phyloP scores from a whole-genome alignment of 1,140 invertebrate genomes.

The Plectus sambesii region DNA sequence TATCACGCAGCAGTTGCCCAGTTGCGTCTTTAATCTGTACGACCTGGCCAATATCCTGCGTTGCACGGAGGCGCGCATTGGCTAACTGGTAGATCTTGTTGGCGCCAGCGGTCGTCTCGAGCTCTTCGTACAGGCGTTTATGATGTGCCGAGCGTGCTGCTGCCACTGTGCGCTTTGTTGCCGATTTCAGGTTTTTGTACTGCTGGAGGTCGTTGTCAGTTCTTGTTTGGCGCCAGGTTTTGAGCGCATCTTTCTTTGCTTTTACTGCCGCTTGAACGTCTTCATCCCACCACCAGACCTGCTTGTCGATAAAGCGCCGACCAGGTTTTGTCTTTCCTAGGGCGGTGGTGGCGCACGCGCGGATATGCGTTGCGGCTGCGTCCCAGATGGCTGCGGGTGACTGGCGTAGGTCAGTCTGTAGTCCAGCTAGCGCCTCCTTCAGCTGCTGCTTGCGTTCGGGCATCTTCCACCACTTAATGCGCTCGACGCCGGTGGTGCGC shows the following conservation, averaged over 20 bases:
- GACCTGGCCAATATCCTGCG: slow-evolving; percentile 1
- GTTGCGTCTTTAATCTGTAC: neutral
- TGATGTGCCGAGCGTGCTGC: neutral
- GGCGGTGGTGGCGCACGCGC: neutral
- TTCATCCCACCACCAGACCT: neutral
- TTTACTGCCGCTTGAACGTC: neutral
- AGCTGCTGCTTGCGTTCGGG: neutral
- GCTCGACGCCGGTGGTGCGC: neutral
- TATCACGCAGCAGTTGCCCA: neutral
- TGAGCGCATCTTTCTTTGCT: neutral
- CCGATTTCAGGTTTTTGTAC: slow-evolving; percentile 1
- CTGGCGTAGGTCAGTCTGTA: neutral
- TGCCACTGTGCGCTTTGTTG: neutral
- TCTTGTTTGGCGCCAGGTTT: neutral
- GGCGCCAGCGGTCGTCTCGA: neutral
- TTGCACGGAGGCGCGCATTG: neutral
- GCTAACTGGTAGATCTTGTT: neutral
- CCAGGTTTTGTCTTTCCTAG: neutral
- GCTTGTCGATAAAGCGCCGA: neutral
- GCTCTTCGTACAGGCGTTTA: neutral
- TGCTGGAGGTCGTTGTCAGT: neutral
- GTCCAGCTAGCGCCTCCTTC: neutral
- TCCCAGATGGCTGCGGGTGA: neutral
- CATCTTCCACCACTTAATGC: neutral
- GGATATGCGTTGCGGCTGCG: neutral